Base-by-base conservation (phyloP, 1,140 invertebrate species). In the Pectinophora gossypiella region DNA sequence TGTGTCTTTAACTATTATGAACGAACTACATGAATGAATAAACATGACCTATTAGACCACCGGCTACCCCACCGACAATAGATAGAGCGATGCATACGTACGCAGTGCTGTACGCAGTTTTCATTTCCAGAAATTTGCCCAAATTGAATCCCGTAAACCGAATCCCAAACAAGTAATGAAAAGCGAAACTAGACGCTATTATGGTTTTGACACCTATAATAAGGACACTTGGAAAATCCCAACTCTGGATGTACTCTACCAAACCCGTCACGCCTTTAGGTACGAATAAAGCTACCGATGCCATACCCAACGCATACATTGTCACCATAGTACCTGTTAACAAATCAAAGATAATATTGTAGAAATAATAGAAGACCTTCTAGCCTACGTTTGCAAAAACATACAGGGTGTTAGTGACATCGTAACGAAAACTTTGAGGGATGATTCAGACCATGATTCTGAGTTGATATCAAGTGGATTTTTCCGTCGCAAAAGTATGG, bases 211-310 rank as follows among this genome's bases (percentile, higher is more conserved):
- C n/a, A n/a, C n/a, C n/a, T n/a, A n/a, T n/a, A n/a, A n/a, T n/a
- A n/a, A n/a, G n/a, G n/a, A n/a, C n/a, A n/a, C n/a, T n/a, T n/a
- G n/a, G n/a, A n/a, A n/a, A n/a, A n/a, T n/a, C n/a, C n/a, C n/a
- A n/a, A n/a, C n/a, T 80, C 44, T 84, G 80, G 12, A 84, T 80
- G 32, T 80, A 72, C 1, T 69, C 74, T 0, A 82, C 78, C 23
- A 76, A 77, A 0, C 75, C 68, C 38, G 80, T 75, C 0, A 80
- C 52, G 0, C 81, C 81, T 32, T 82, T 74, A 0, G 78, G 60
- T 1, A 85, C 53, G 22, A 82, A 74, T 23, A 85, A 35, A 0
- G 75, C 47, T 0, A 76, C 78, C 0, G 49, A 50, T 0, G 75
- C 53, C 0, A 85, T 22, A 5, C 72, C 3, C 0, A 76, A 9